phyloP scores from a whole-genome alignment of 2,888 invertebrate genomes.

The Meteorus cinctellus region DNA sequence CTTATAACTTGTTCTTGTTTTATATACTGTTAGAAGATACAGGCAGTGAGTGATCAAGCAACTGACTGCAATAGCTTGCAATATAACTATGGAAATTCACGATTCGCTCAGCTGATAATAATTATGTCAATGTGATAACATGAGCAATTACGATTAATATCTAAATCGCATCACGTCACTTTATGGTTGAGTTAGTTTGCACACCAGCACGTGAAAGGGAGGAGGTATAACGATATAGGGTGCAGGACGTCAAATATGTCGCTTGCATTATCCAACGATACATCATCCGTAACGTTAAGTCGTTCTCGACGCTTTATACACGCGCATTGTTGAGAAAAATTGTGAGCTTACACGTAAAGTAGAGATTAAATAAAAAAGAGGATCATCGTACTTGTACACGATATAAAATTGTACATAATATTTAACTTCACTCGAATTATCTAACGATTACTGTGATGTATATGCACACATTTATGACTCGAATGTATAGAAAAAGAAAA shows the following conservation, averaged over 20 bases:
- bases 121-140: conserved; percentile 52
- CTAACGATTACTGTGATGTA: conserved; percentile 5
- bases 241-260: conserved; percentile 32
- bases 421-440: conserved; percentile 52
- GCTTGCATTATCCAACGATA: conserved; percentile 50
- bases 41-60: conserved; percentile 2
- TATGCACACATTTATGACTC: background rate
- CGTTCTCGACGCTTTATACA: conserved; percentile 26
- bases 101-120: conserved; percentile 48
- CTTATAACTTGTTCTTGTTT: background rate
- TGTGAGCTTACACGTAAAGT: conserved; percentile 59
- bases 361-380: conserved; percentile 58
- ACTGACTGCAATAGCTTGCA: background rate
- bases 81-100: conserved; percentile 37
- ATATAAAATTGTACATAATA: conserved; percentile 51
- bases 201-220: background rate
- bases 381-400: conserved; percentile 48
- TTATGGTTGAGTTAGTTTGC: conserved; percentile 44
- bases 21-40: background rate
- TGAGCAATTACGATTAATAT: conserved; percentile 51
- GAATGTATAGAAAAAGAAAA: background rate
- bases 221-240: conserved; percentile 9
- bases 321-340: conserved; percentile 56
- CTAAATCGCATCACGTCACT: conserved; percentile 54
- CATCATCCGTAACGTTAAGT: conserved; percentile 48